phyloP scores from a whole-genome alignment of 2,113 vertebrate genomes.

The Oncorhynchus masou region DNA sequence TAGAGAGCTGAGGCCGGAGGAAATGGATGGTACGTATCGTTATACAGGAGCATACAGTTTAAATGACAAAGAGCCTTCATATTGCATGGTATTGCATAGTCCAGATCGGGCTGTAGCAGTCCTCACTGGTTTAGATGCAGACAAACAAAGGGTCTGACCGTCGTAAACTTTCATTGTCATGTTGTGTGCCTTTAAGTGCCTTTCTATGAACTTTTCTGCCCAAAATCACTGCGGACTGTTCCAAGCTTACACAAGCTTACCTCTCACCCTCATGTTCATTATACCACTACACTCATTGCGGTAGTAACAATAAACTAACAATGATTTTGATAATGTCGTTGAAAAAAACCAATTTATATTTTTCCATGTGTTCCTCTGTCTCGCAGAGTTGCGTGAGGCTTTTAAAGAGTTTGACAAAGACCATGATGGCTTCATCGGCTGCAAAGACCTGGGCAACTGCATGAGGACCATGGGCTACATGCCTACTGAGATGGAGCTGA shows the following conservation, averaged over 20 bases:
- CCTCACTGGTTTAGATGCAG: too few species aligned
- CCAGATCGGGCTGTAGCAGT: background rate
- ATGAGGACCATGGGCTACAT: conserved; percentile 99
- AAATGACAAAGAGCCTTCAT: background rate
- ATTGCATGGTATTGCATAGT: background rate
- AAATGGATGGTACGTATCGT: conserved; percentile 88
- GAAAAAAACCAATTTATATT: background rate
- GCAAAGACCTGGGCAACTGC: conserved; percentile 96
- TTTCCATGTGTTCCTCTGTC: background rate
- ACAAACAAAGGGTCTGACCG: too few species aligned
- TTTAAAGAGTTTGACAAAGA: conserved; percentile 98
- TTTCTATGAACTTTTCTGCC: background rate
- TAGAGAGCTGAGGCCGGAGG: conserved; percentile 91
- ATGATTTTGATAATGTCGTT: background rate
- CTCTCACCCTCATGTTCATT: background rate
- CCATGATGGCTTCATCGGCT: conserved; percentile 96
- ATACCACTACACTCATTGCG: too few species aligned
- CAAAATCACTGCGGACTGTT: background rate
- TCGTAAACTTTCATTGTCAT: background rate
- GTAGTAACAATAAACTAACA: background rate
- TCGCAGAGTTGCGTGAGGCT: conserved; percentile 88
- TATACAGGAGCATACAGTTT: background rate
- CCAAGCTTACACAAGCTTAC: background rate
- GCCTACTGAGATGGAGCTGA: conserved; percentile 99
- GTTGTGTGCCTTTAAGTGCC: background rate